Evolutionary conservation across 1,140 invertebrate species (phyloP).

Genomic region (Macrosteles quadrilineatus): DNA sequence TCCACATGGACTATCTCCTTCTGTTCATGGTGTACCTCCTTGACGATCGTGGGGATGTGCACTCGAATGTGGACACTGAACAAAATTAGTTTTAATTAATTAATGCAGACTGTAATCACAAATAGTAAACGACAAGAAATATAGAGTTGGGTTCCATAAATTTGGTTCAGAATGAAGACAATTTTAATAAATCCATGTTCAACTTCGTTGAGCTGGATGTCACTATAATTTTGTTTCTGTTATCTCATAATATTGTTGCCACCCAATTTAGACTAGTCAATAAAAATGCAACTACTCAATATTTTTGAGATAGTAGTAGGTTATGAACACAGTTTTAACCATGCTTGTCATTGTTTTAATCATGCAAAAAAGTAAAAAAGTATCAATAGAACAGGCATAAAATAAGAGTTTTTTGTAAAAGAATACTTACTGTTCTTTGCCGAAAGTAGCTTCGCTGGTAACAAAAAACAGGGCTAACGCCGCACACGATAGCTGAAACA

Average conservation of each 20-base stretch:
- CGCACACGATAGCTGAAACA: constrained; percentile 19
- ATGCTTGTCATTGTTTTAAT: too few relatives aligned
- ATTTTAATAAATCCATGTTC: background rate
- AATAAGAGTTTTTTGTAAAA: too few relatives aligned
- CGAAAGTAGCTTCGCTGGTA: constrained; percentile 23
- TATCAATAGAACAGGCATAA: too few relatives aligned
- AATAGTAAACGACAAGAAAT: background rate
- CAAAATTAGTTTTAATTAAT: too few relatives aligned
- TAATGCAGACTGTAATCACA: background rate
- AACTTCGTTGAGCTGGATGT: background rate
- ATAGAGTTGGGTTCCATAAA: background rate
- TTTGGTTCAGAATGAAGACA: background rate
- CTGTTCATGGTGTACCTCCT: constrained; percentile 47
- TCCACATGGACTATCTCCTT: constrained; percentile 42
- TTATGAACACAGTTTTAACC: too few relatives aligned
- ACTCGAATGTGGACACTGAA: constrained; percentile 54
- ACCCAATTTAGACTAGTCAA: too few relatives aligned
- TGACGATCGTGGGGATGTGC: constrained; percentile 48
- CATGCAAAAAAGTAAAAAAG: too few relatives aligned
- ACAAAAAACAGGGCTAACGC: constrained; percentile 13
- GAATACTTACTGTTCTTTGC: constrained; percentile 33
- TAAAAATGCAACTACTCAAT: too few relatives aligned
- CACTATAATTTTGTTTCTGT: background rate
- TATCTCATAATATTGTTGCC: background rate
- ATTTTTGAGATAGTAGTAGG: too few relatives aligned